Conservation (phyloP, 2,113 vertebrate genomes). For the Odocoileus virginianus region DNA sequence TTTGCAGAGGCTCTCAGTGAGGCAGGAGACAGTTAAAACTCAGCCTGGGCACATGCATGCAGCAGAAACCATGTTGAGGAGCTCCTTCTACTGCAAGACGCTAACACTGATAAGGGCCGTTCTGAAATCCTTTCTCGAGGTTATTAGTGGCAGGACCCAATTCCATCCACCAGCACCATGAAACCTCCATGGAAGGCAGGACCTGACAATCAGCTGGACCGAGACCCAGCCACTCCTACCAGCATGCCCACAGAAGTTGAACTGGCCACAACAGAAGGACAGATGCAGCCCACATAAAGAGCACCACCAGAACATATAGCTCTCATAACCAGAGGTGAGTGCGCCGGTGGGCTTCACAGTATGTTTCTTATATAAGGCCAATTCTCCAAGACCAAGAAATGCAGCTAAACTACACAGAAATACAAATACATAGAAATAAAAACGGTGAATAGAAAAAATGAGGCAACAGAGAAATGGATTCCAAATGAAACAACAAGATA, state of each 20-base stretch:
- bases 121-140: neutral
- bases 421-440: neutral
- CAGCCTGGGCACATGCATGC: neutral
- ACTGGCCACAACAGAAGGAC: neutral
- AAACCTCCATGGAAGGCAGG: neutral
- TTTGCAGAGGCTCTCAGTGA: neutral
- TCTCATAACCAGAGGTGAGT: neutral
- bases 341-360: rapidly evolving
- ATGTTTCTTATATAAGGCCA: neutral
- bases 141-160: neutral
- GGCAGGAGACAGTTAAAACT: neutral
- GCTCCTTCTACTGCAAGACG: neutral
- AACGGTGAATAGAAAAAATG: neutral
- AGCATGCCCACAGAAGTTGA: neutral
- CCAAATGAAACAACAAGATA: neutral
- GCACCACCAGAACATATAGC: neutral
- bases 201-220: neutral
- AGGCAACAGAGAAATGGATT: neutral
- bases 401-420: neutral
- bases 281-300: neutral
- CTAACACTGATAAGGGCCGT: neutral
- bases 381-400: neutral
- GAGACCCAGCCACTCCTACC: neutral
- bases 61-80: neutral
- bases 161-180: neutral